Evolutionary conservation across 2,113 vertebrate species (phyloP), one percentile per base, ranked within the genome.

Genomic region (Lampris incognitus): DNA sequence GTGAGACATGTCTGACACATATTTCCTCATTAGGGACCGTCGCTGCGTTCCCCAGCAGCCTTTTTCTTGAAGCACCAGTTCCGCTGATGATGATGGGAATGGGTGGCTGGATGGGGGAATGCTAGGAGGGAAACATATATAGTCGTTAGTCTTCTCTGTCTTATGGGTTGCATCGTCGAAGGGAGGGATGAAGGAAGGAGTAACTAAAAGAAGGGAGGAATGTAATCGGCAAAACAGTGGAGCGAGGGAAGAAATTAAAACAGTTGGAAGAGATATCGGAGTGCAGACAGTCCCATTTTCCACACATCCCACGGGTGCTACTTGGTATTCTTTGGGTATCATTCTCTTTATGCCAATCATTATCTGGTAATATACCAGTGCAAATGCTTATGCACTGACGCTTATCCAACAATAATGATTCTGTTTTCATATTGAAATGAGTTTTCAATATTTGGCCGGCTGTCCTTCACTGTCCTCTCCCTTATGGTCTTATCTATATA

Each of bases 61-160:
- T 75, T 46, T 60, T 80, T 50, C 50, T 65, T 42, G 59, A 81
- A 81, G 64, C 57, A 60, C 74, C 66, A 55, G 57, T 59, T 40
- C 13, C 63, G 39, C 69, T 61, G 57, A 79, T 62, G 55, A 24
- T 73, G 69, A 84, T 69, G 71, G 82, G 79, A 82, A 74, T 66
- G 5, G 52, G 74, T 81, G 78, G 57, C 65, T 64, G 13, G 58
- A 74, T 66, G 66, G 66, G 78, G 68, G 48, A 66, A 36, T 58
- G 79, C 84, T 75, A 39, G 55, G 59, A 84, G 72, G 49, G 55
- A 51, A 74, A 74, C 51, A 69, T 60, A 24, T 24, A 24, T 24
- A 24, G 24, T 24, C 24, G 24, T 76, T 76, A 39, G 66, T 49
- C 72, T 75, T 42, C 69, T 81, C 74, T 85, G 82, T 88, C 82